Conservation (phyloP, 53 echinoderm and acorn worm species). For the Holothuria leucospilota region DNA sequence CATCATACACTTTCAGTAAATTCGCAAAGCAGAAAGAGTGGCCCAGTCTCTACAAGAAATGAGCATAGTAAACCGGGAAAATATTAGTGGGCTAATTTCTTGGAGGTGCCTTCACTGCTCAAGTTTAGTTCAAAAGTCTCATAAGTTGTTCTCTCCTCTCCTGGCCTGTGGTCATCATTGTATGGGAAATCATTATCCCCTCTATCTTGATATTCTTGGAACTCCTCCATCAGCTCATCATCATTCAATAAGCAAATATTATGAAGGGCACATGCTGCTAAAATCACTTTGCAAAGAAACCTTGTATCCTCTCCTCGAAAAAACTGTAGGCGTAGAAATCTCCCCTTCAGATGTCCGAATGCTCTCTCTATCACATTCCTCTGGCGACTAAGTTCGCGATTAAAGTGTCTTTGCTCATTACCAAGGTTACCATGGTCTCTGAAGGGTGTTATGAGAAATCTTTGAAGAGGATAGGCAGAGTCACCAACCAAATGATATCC, state of each 20-base stretch:
- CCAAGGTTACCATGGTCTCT: conserved; percentile 51
- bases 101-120: neutral
- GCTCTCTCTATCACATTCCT: no score
- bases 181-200: conserved; percentile 19
- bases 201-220: conserved; percentile 19
- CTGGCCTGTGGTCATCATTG: conserved; percentile 35
- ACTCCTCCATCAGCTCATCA: no score
- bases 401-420: conserved; percentile 36
- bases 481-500: conserved; percentile 47
- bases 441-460: conserved; percentile 46
- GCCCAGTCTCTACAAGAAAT: neutral
- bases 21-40: neutral
- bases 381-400: conserved; percentile 45
- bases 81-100: no score
- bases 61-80: no score
- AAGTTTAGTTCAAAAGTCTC: neutral
- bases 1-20: neutral
- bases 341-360: no score
- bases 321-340: conserved; percentile 47
- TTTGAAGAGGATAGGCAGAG: conserved; percentile 51
- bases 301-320: conserved; percentile 52
- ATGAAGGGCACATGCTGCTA: conserved; percentile 54
- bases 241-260: conserved; percentile 46
- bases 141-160: conserved; percentile 19
- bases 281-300: conserved; percentile 37